Conservation (phyloP, 2,797 vertebrate genomes). For the Cryptoblepharus egeriae region DNA sequence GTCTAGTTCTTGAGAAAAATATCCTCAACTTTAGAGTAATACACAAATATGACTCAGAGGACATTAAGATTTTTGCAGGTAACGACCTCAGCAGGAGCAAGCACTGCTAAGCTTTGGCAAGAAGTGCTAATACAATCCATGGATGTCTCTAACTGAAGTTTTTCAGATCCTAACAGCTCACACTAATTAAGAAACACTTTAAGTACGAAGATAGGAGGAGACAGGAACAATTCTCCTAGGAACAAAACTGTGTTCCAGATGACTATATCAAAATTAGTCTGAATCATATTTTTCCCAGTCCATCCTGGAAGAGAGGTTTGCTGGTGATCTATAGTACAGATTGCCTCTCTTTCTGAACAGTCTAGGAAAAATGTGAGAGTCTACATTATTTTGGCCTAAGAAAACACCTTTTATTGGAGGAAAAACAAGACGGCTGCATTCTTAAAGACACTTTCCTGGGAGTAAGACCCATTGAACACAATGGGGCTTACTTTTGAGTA, state of each 20-base stretch:
- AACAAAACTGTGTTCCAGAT: background rate
- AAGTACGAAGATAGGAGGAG: background rate
- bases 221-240: background rate
- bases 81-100: slow-evolving; percentile 23
- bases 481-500: too few relatives aligned
- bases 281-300: background rate
- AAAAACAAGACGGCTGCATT: too few relatives aligned
- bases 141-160: background rate
- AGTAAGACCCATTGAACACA: too few relatives aligned
- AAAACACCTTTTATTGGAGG: background rate
- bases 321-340: background rate
- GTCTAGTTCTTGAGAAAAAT: background rate
- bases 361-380: too few relatives aligned
- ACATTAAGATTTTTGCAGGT: slow-evolving; percentile 6
- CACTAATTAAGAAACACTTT: slow-evolving; percentile 7
- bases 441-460: too few relatives aligned
- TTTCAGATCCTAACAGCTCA: background rate
- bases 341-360: too few relatives aligned
- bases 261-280: background rate
- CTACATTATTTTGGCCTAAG: background rate
- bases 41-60: slow-evolving; percentile 27
- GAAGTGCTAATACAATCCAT: slow-evolving; percentile 16
- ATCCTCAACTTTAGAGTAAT: slow-evolving; percentile 4
- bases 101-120: slow-evolving; percentile 18
- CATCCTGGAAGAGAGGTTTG: background rate